Percentiles rank a stretch among this genome's conserved stretches.
Conservation (phyloP, 2,888 invertebrate genomes). For the Orgyia antiqua region DNA sequence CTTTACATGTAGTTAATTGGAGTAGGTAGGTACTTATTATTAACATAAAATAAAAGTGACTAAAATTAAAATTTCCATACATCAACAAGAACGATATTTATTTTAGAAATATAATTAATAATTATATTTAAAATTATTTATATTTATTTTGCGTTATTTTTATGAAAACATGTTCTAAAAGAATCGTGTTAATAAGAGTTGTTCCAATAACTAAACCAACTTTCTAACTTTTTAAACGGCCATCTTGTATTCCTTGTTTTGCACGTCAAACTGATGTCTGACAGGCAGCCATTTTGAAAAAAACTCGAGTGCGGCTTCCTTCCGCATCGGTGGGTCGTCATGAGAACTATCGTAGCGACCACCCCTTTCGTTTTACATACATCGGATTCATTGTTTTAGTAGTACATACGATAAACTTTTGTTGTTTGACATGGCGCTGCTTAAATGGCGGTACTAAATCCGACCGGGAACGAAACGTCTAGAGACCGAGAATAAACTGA, state of each 20-base stretch:
- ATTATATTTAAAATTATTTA: too few relatives aligned
- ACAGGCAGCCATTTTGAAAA: constrained; percentile 75
- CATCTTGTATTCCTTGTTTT: constrained; percentile 67
- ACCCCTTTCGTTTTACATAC: constrained; percentile 72
- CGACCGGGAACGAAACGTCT: constrained; percentile 35
- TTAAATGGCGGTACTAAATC: constrained; percentile 39
- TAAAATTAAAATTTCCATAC: too few relatives aligned
- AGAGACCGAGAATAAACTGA: constrained; percentile 33
- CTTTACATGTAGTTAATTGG: too few relatives aligned
- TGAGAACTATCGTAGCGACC: constrained; percentile 68
- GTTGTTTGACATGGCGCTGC: constrained; percentile 41
- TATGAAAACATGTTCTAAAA: too few relatives aligned
- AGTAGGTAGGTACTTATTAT: too few relatives aligned
- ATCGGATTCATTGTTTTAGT: constrained; percentile 74
- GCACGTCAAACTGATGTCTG: constrained; percentile 62
- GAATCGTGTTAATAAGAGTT: too few relatives aligned
- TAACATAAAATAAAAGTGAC: too few relatives aligned
- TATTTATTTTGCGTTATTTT: too few relatives aligned
- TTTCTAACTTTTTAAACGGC: too few relatives aligned
- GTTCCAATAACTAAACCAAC: too few relatives aligned
- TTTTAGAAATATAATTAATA: too few relatives aligned
- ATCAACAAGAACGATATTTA: too few relatives aligned
- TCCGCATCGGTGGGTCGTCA: constrained; percentile 69
- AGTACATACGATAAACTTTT: constrained; percentile 66
- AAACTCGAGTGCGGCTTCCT: constrained; percentile 74